Percentiles rank a stretch among this genome's conserved stretches.
Evolutionary conservation across 1,140 invertebrate species (phyloP).

Genomic region (Drosophila asahinai): DNA sequence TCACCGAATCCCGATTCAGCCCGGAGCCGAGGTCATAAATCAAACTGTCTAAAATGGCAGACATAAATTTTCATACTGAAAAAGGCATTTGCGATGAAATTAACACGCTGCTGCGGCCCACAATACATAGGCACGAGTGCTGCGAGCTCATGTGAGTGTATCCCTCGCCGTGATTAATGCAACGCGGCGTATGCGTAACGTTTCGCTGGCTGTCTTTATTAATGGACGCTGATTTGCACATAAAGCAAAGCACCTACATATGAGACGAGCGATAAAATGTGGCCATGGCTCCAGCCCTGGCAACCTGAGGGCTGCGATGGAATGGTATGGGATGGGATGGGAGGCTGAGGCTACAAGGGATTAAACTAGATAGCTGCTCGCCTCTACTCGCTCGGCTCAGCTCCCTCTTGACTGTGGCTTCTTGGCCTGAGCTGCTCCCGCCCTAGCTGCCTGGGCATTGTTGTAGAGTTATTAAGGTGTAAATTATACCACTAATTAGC

Average conservation of each 20-base stretch:
- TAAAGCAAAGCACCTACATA: conserved; percentile 63
- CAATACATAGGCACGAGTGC: conserved; percentile 17
- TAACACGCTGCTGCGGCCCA: conserved; percentile 63
- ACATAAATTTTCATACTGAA: conserved; percentile 78
- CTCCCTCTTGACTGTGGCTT: conserved; percentile 44
- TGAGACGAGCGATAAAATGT: conserved; percentile 46
- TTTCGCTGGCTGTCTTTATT: conserved; percentile 74
- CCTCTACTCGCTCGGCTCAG: conserved; percentile 6
- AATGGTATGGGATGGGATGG: background rate
- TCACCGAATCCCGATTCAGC: conserved; percentile 39
- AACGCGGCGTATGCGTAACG: conserved; percentile 69
- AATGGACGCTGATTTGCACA: conserved; percentile 79
- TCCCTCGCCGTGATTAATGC: conserved; percentile 74
- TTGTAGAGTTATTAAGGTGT: conserved; percentile 80
- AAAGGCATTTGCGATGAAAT: conserved; percentile 79
- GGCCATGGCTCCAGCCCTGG: background rate
- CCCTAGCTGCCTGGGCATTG: conserved; percentile 56
- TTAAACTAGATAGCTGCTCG: conserved; percentile 53
- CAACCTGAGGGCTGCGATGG: no score
- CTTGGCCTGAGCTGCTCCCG: conserved; percentile 30
- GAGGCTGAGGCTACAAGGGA: conserved; percentile 28
- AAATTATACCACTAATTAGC: conserved; percentile 83
- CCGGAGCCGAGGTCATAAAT: conserved; percentile 58
- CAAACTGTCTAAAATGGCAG: conserved; percentile 77
- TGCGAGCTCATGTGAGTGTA: conserved; percentile 45